Evolutionary conservation across 1,140 invertebrate genomes (phyloP).

Genomic region (Potamilus streckersoni): DNA sequence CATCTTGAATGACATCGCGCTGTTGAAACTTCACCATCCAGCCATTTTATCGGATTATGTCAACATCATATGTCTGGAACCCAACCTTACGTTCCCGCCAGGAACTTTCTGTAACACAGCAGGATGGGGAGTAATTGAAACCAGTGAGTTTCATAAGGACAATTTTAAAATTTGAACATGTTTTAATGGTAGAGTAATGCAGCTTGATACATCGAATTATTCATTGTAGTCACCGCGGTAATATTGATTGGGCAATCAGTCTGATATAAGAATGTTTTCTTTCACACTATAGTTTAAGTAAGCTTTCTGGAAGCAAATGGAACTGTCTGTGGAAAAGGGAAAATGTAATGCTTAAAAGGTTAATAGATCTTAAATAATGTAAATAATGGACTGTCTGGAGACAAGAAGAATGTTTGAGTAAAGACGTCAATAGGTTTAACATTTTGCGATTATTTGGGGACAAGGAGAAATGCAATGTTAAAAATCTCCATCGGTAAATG

Average conservation of each 20-base stretch:
- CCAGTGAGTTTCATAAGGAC: constrained; percentile 21
- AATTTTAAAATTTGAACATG: neutral
- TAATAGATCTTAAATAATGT: no score
- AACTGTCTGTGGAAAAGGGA: neutral
- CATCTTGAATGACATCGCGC: constrained; percentile 43
- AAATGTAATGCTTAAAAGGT: no score
- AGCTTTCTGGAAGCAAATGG: neutral
- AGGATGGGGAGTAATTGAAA: constrained; percentile 43
- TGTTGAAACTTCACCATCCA: constrained; percentile 37
- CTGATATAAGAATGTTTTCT: neutral
- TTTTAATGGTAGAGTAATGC: neutral
- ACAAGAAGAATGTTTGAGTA: no score
- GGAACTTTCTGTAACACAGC: constrained; percentile 35
- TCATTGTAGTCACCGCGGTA: neutral
- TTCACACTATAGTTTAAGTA: neutral
- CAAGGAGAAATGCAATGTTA: no score
- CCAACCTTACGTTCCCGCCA: constrained; percentile 36
- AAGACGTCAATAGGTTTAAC: no score
- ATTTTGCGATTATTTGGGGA: no score
- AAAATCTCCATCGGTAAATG: no score
- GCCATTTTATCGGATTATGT: constrained; percentile 45
- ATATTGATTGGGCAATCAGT: neutral
- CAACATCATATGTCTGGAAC: constrained; percentile 45
- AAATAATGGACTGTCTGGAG: no score
- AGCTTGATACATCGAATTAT: neutral